These are phyloP conservation scores for Onychomys leucogaster DNA, from an alignment of 2,797 vertebrate species.

Conservation along the genomic window DNA sequence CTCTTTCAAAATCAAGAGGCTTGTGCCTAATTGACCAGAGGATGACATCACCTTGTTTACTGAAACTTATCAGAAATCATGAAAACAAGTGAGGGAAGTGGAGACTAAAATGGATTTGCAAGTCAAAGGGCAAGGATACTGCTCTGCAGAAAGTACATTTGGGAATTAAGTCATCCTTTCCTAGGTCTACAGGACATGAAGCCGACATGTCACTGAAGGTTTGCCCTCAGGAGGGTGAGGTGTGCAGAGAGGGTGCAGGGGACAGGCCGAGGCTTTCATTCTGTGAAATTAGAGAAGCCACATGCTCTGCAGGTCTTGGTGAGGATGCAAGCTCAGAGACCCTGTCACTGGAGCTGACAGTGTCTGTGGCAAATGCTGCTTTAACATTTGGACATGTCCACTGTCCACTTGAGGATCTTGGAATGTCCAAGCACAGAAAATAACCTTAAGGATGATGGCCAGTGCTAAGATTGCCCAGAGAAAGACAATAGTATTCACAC, in stretches of 20 bases:
- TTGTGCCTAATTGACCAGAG: not conserved
- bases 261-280: not conserved
- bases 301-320: not conserved
- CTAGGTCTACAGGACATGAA: not conserved
- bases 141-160: not conserved
- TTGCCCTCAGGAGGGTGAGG: not conserved
- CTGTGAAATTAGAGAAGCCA: not conserved
- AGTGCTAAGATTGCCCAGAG: not conserved
- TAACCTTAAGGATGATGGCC: not conserved
- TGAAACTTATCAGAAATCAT: not conserved
- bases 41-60: not conserved
- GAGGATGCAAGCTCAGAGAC: not conserved
- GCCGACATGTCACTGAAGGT: not conserved
- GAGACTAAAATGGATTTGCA: not conserved
- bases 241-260: not conserved
- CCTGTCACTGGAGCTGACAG: not conserved
- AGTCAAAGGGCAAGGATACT: not conserved
- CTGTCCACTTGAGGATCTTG: too few relatives aligned
- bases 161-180: not conserved
- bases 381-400: not conserved
- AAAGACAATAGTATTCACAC: not conserved
- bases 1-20: not conserved
- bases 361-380: not conserved
- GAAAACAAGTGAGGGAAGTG: not conserved
- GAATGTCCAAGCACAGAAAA: not conserved